phyloP scores from a whole-genome alignment of 2,797 vertebrate genomes.

The Lepilemur septentrionalis region DNA sequence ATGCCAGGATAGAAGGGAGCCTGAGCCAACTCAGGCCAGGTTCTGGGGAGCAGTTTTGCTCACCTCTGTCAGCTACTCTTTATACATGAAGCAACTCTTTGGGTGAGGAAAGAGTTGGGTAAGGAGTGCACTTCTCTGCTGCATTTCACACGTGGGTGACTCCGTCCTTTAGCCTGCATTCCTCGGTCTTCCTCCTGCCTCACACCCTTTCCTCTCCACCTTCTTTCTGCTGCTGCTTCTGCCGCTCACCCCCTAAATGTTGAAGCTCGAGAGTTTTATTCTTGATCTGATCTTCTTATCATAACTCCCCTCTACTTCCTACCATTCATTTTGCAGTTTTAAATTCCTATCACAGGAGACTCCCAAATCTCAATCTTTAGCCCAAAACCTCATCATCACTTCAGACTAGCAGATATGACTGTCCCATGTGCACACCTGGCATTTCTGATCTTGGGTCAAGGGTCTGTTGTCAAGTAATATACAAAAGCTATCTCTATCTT shows the following conservation, averaged over 20 bases:
- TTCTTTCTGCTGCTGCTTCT: background rate
- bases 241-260: no score
- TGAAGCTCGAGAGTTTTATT: background rate
- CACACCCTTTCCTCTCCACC: background rate
- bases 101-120: background rate
- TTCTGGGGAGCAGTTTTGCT: background rate
- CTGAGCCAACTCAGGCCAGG: no score
- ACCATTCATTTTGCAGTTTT: background rate
- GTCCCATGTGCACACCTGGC: background rate
- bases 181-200: no score
- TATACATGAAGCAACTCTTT: background rate
- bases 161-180: background rate
- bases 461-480: background rate
- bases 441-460: background rate
- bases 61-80: background rate
- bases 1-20: background rate
- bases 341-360: background rate
- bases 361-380: background rate
- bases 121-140: background rate
- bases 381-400: background rate
- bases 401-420: background rate
- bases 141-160: rapidly evolving
- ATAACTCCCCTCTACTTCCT: background rate
- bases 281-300: background rate
- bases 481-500: background rate